A percentile compares a stretch with the other conserved stretches of the same genome.
phyloP scores from a whole-genome alignment of 2,797 vertebrate species.

The Notolabrus celidotus region DNA sequence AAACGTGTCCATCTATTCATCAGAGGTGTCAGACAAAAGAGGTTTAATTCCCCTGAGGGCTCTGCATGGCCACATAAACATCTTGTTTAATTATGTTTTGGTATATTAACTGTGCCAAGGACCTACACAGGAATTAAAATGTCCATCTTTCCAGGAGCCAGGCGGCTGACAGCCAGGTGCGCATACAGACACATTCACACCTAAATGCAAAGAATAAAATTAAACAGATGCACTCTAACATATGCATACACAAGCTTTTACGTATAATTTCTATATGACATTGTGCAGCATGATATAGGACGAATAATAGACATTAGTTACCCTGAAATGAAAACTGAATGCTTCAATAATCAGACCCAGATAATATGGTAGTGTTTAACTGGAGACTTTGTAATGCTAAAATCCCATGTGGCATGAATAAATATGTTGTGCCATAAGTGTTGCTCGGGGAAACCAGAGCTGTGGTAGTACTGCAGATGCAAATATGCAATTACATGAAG shows the following conservation, averaged over 20 bases:
- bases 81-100: slow-evolving; percentile 64
- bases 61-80: slow-evolving; percentile 38
- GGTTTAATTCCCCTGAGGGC: slow-evolving; percentile 40
- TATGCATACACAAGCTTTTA: neutral
- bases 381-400: slow-evolving; percentile 44
- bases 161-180: slow-evolving; percentile 20
- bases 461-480: slow-evolving; percentile 55
- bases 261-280: slow-evolving; percentile 13
- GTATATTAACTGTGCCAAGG: slow-evolving; percentile 35
- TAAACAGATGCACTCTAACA: neutral
- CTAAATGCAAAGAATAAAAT: neutral
- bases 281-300: slow-evolving; percentile 7
- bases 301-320: slow-evolving; percentile 19
- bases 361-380: slow-evolving; percentile 48
- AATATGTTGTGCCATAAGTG: slow-evolving; percentile 67
- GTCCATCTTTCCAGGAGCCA: slow-evolving; percentile 8
- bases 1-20: slow-evolving; percentile 66
- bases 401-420: slow-evolving; percentile 63
- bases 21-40: slow-evolving; percentile 56
- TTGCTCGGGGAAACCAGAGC: slow-evolving; percentile 66
- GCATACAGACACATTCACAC: neutral
- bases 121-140: slow-evolving; percentile 35
- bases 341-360: slow-evolving; percentile 46
- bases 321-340: slow-evolving; percentile 50
- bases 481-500: slow-evolving; percentile 81